A percentile compares a stretch with the other conserved stretches of the same genome.
These are phyloP conservation scores for Dipodomys merriami DNA, from an alignment of 2,113 vertebrate genomes.

Conservation along the genomic window DNA sequence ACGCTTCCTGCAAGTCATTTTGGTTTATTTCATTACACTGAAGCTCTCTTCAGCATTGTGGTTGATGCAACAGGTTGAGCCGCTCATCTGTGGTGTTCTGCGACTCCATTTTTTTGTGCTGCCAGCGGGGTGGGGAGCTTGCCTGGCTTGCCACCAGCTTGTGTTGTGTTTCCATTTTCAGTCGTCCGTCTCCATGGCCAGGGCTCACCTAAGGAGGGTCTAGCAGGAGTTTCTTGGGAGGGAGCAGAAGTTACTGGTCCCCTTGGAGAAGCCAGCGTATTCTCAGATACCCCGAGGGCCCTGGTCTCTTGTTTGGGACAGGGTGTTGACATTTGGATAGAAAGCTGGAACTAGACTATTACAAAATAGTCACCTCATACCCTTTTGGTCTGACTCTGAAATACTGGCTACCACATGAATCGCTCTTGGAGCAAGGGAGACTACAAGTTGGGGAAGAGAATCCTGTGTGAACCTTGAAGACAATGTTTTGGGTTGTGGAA, in stretches of 20 bases:
- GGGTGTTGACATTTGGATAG: not conserved
- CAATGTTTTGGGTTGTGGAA: not conserved
- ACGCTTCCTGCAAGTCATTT: slow-evolving; percentile 83
- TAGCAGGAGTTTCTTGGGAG: slow-evolving; percentile 34
- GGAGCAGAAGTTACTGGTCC: not conserved
- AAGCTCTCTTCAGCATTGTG: slow-evolving; percentile 76
- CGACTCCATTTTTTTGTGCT: slow-evolving; percentile 70
- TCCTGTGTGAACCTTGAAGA: not conserved
- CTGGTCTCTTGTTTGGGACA: not conserved
- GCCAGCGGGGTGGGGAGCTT: slow-evolving; percentile 75
- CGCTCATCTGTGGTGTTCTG: slow-evolving; percentile 73
- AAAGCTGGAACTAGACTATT: not conserved
- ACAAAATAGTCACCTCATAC: not conserved
- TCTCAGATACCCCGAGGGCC: not conserved
- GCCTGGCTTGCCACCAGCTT: slow-evolving; percentile 82
- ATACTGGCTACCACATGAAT: not conserved
- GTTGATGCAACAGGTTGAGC: slow-evolving; percentile 81
- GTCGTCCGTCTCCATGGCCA: slow-evolving; percentile 63
- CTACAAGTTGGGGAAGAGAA: not conserved
- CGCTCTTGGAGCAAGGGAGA: not conserved
- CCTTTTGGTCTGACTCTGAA: not conserved
- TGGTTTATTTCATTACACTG: slow-evolving; percentile 42
- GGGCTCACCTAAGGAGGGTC: not conserved
- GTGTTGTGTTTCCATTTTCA: slow-evolving; percentile 75
- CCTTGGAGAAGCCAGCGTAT: not conserved